These are phyloP conservation scores for Philereme transversata DNA, from an alignment of 2,888 invertebrate genomes.

Conservation along the genomic window DNA sequence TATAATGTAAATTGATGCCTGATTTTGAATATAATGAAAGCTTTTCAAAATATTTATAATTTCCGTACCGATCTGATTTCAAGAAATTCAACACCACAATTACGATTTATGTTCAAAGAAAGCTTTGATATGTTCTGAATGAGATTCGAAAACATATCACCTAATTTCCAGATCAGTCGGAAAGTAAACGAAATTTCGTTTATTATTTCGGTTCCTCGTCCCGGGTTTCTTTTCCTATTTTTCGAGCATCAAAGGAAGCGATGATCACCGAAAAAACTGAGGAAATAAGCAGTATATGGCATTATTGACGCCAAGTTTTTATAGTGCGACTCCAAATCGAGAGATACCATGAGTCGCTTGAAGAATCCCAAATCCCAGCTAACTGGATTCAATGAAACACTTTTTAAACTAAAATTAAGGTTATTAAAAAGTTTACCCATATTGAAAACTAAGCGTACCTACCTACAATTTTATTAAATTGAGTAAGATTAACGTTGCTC, in stretches of 20 bases:
- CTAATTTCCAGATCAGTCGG: neutral
- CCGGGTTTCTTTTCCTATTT: slow-evolving; percentile 19
- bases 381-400: neutral
- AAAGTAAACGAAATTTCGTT: slow-evolving; percentile 3
- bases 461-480: no score
- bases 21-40: no score
- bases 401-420: neutral
- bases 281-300: slow-evolving; percentile 33
- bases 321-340: slow-evolving; percentile 13
- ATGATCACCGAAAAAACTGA: slow-evolving; percentile 30
- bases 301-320: slow-evolving; percentile 31
- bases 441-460: no score
- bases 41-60: no score
- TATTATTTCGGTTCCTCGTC: slow-evolving; percentile 4
- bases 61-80: no score
- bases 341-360: slow-evolving; percentile 10
- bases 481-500: no score
- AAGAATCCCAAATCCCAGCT: neutral
- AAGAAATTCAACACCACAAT: no score
- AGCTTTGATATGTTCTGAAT: slow-evolving; percentile 3
- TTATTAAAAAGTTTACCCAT: no score
- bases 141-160: slow-evolving; percentile 2
- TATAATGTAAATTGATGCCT: no score
- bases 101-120: slow-evolving; percentile 1
- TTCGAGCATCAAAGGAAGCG: slow-evolving; percentile 28